phyloP scores from a whole-genome alignment of 2,113 vertebrate species.

The Ovis aries region DNA sequence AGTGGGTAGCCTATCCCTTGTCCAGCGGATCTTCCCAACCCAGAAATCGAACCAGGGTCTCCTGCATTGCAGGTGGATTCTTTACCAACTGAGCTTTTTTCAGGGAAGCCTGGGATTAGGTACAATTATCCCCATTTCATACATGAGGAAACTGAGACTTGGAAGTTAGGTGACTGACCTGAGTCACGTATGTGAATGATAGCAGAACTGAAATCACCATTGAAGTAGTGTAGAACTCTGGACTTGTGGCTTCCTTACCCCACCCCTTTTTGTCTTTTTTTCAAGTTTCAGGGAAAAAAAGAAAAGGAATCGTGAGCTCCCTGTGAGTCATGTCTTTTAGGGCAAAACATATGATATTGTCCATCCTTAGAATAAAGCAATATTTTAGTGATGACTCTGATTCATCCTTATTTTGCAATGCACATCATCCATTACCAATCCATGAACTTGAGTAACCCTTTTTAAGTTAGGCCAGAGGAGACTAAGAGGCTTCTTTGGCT shows the following conservation, averaged over 20 bases:
- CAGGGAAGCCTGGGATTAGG: neutral
- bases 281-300: conserved; percentile 28
- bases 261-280: neutral
- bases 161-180: neutral
- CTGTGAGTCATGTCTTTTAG: conserved; percentile 31
- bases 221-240: neutral
- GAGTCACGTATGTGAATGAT: neutral
- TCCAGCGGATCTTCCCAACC: neutral
- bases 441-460: conserved; percentile 35
- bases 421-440: conserved; percentile 8
- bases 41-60: neutral
- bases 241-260: neutral
- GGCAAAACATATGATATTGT: conserved; percentile 10
- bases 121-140: neutral
- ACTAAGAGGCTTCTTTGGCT: conserved; percentile 15
- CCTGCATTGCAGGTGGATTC: neutral
- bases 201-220: neutral
- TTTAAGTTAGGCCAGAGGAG: conserved; percentile 30
- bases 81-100: neutral
- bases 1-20: neutral
- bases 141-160: neutral
- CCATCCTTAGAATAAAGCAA: conserved; percentile 32
- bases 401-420: conserved; percentile 31
- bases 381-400: conserved; percentile 39
- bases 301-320: neutral